phyloP scores from a whole-genome alignment of 1,140 invertebrate genomes.

The Brachionus plicatilis region DNA sequence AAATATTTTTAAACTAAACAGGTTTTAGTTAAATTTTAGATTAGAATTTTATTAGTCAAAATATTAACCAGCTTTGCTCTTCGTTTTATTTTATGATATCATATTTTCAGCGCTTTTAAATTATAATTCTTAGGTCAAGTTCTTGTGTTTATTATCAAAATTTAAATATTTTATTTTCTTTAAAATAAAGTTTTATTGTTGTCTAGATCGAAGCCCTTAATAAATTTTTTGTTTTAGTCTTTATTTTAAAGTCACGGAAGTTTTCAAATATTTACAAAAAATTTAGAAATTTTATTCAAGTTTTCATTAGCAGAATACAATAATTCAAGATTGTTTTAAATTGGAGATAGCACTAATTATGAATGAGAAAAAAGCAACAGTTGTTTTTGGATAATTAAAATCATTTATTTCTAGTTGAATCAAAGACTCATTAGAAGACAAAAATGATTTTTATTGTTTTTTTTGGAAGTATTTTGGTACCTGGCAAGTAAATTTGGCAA shows the following conservation, averaged over 20 bases:
- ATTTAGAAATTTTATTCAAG: background rate
- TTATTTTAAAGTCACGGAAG: background rate
- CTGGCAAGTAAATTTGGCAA: too few species aligned
- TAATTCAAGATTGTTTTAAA: background rate
- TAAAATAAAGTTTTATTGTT: background rate
- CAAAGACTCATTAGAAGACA: too few species aligned
- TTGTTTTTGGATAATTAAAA: too few species aligned
- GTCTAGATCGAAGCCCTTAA: background rate
- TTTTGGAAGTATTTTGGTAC: too few species aligned
- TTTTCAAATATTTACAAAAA: background rate
- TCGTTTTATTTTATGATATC: background rate
- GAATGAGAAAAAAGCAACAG: too few species aligned
- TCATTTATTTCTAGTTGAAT: too few species aligned
- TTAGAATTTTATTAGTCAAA: background rate
- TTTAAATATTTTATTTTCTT: slow-evolving; percentile 5
- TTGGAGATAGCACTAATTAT: too few species aligned
- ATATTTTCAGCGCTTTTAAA: background rate
- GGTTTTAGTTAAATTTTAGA: background rate
- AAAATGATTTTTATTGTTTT: too few species aligned
- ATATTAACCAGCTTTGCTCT: background rate
- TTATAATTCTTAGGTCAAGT: slow-evolving; percentile 1
- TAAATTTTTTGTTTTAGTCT: background rate
- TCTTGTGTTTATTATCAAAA: background rate
- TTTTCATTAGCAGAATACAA: background rate
- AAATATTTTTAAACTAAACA: background rate